These are phyloP conservation scores for Euplagia quadripunctaria DNA, from an alignment of 2,888 invertebrate species.

Conservation along the genomic window DNA sequence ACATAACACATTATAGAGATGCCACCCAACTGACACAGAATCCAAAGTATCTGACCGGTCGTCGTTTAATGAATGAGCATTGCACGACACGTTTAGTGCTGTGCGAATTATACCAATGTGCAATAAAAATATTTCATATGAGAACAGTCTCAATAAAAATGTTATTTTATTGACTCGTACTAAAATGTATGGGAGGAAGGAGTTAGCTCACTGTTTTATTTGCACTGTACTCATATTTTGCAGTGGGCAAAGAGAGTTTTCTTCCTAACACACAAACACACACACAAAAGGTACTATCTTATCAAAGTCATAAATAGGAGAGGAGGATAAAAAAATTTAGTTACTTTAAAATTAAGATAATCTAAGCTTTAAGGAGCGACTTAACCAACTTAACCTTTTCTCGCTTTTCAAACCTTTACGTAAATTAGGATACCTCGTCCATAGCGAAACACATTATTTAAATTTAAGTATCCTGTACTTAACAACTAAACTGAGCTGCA, in stretches of 20 bases:
- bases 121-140: constrained; percentile 19
- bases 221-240: no score
- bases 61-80: constrained; percentile 25
- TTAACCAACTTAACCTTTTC: neutral
- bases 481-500: constrained; percentile 1
- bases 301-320: no score
- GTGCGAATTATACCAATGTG: constrained; percentile 24
- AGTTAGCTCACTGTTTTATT: no score
- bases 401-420: neutral
- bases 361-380: neutral
- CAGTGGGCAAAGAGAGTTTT: no score
- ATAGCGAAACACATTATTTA: neutral
- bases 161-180: no score
- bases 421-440: neutral
- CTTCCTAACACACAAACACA: no score
- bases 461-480: neutral
- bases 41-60: constrained; percentile 27
- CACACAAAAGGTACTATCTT: no score
- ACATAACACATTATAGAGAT: constrained; percentile 19
- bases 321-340: neutral
- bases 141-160: no score
- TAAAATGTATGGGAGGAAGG: no score
- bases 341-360: neutral
- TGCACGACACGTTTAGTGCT: constrained; percentile 15
- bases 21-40: constrained; percentile 23